Conservation (phyloP, 2,113 vertebrate genomes). For the Tor tambroides region DNA sequence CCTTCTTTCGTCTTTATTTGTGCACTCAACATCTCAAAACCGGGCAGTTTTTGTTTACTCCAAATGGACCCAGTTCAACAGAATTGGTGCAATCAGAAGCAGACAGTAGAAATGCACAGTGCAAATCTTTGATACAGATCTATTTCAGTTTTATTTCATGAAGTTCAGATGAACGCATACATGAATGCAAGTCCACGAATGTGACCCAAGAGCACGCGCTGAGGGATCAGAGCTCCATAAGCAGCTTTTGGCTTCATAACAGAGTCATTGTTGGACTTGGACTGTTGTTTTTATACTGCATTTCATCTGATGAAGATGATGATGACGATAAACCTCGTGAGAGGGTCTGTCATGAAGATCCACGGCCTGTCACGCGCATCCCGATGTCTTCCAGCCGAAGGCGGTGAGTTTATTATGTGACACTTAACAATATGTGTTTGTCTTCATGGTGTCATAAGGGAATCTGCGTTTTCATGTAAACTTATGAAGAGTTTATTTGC, state of each 20-base stretch:
- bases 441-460: background rate
- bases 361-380: background rate
- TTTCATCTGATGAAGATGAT: background rate
- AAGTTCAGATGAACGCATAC: background rate
- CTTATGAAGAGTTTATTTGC: background rate
- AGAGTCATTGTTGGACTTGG: background rate
- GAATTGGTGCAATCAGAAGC: background rate
- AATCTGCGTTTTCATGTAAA: background rate
- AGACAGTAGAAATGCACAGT: background rate
- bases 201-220: constrained; percentile 14
- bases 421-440: background rate
- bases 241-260: constrained; percentile 6
- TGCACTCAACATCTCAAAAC: background rate
- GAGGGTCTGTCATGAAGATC: background rate
- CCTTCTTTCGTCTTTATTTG: background rate
- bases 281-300: background rate
- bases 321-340: background rate
- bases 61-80: background rate
- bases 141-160: background rate
- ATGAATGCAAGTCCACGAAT: background rate
- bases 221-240: background rate
- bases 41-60: background rate
- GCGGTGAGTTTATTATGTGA: constrained; percentile 8
- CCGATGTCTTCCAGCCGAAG: background rate
- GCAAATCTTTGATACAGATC: background rate